These are phyloP conservation scores for Strigops habroptila DNA, from an alignment of 2,113 vertebrate genomes.

Conservation along the genomic window DNA sequence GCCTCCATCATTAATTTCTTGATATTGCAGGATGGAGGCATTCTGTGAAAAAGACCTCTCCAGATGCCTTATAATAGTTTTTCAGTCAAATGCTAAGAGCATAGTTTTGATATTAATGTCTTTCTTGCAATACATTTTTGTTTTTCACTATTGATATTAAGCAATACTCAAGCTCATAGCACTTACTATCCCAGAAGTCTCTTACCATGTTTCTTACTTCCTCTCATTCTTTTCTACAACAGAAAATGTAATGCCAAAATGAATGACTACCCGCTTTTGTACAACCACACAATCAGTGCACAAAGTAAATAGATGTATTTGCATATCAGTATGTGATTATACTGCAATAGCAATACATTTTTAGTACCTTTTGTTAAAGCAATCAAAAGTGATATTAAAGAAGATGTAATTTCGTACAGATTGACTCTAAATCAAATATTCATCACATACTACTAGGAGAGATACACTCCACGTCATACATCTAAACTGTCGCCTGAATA, in stretches of 20 bases:
- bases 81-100: background rate
- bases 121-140: background rate
- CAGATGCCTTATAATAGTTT: background rate
- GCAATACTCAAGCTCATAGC: background rate
- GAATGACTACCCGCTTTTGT: background rate
- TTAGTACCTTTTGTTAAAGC: background rate
- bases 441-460: background rate
- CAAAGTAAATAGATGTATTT: background rate
- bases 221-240: background rate
- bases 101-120: background rate
- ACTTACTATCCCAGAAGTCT: background rate
- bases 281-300: background rate
- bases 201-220: background rate
- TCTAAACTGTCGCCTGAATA: background rate
- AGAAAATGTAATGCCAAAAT: background rate
- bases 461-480: background rate
- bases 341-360: background rate
- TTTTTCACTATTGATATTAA: background rate
- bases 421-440: constrained; percentile 26
- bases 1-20: background rate
- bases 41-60: background rate
- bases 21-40: background rate
- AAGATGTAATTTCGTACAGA: background rate
- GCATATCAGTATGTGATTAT: background rate
- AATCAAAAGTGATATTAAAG: background rate